These are phyloP conservation scores for Uropetala carovei DNA, from an alignment of 2,888 invertebrate genomes.

Conservation along the genomic window DNA sequence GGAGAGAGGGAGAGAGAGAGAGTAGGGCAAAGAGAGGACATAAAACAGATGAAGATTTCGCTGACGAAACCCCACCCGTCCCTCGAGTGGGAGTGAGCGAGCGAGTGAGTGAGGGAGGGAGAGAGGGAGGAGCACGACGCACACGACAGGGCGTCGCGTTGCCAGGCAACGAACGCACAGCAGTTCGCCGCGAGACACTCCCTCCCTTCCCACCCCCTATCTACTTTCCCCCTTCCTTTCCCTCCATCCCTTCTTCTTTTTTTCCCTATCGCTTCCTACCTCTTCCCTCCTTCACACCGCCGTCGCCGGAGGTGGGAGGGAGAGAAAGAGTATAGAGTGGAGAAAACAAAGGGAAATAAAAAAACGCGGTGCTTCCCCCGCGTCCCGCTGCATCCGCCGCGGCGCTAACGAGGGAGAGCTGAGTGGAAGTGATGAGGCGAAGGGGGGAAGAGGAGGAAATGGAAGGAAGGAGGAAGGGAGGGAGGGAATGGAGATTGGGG, in stretches of 20 bases:
- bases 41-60: too few relatives aligned
- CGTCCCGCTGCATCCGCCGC: constrained; percentile 31
- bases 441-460: background rate
- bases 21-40: too few relatives aligned
- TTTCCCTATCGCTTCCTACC: background rate
- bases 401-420: constrained; percentile 25
- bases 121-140: background rate
- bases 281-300: background rate
- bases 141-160: background rate
- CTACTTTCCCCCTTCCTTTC: background rate
- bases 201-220: background rate
- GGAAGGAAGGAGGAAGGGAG: background rate
- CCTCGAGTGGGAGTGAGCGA: too few relatives aligned
- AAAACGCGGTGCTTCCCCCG: background rate
- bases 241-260: background rate
- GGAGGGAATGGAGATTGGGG: background rate
- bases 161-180: constrained; percentile 33
- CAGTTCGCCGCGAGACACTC: background rate
- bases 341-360: background rate
- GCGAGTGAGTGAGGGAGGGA: too few relatives aligned
- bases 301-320: background rate
- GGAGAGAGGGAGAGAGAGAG: background rate
- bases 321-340: background rate
- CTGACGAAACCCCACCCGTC: too few relatives aligned
- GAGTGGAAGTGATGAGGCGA: constrained; percentile 29